These are phyloP conservation scores for Crematogaster levior DNA, from an alignment of 2,888 invertebrate species.

Conservation along the genomic window DNA sequence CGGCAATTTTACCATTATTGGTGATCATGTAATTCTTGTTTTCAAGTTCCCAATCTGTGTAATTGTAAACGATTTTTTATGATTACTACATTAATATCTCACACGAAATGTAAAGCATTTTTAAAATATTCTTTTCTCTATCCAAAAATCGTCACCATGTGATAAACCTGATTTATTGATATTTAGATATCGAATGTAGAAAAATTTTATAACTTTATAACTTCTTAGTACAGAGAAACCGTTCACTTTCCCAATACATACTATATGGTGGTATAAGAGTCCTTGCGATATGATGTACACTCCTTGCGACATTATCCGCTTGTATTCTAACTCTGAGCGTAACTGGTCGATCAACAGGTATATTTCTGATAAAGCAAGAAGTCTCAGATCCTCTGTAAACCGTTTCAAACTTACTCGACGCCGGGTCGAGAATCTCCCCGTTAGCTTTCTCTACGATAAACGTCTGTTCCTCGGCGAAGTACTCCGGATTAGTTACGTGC, in stretches of 20 bases:
- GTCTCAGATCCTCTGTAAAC: conserved; percentile 86
- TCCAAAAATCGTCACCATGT: neutral
- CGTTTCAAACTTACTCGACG: conserved; percentile 79
- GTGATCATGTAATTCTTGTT: conserved; percentile 85
- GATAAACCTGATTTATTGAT: neutral
- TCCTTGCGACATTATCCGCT: conserved; percentile 87
- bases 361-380: conserved; percentile 86
- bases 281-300: conserved; percentile 85
- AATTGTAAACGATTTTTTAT: neutral
- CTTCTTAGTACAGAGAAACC: neutral
- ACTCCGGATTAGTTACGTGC: conserved; percentile 85
- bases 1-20: conserved; percentile 86
- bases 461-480: conserved; percentile 84
- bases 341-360: conserved; percentile 85
- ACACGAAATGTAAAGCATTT: neutral
- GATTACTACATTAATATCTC: neutral
- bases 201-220: neutral
- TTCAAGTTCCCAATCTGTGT: conserved; percentile 83
- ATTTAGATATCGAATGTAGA: neutral
- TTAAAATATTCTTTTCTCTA: neutral
- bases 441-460: conserved; percentile 85
- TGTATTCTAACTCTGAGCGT: conserved; percentile 87
- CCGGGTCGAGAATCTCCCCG: conserved; percentile 82
- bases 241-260: conserved; percentile 50
- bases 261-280: conserved; percentile 86